phyloP scores from a whole-genome alignment of 2,797 vertebrate genomes.

The Schizothorax lantsangensis region DNA sequence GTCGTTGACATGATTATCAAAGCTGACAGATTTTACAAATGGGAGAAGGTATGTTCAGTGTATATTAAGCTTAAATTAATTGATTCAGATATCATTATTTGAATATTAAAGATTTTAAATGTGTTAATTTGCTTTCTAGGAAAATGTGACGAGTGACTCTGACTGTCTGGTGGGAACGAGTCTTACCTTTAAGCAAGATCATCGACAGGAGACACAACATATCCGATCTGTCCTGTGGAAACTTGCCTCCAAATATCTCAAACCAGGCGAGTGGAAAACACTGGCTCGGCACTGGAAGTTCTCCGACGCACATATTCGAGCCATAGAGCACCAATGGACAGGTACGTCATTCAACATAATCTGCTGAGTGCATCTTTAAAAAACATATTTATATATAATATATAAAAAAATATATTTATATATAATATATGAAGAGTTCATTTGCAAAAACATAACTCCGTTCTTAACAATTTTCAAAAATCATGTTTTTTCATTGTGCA shows the following conservation, averaged over 20 bases:
- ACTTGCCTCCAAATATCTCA: conserved; percentile 85
- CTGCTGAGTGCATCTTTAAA: neutral
- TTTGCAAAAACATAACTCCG: no score
- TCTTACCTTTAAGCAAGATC: conserved; percentile 85
- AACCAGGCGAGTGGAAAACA: conserved; percentile 86
- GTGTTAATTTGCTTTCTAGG: conserved; percentile 9
- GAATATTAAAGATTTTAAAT: neutral
- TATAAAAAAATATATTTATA: no score
- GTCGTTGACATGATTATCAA: conserved; percentile 94
- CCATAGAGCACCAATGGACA: conserved; percentile 88
- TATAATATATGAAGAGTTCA: no score
- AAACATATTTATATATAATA: neutral
- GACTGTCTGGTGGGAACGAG: conserved; percentile 68
- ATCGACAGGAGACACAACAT: conserved; percentile 83
- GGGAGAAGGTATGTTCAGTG: conserved; percentile 82
- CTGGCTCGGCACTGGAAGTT: conserved; percentile 90
- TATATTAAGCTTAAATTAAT: neutral
- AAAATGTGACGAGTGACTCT: conserved; percentile 58
- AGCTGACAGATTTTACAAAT: conserved; percentile 89
- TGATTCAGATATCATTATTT: neutral
- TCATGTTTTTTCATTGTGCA: no score
- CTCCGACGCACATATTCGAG: conserved; percentile 83
- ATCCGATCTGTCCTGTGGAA: conserved; percentile 89
- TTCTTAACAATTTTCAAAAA: no score
- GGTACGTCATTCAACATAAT: conserved; percentile 62